These are phyloP conservation scores for Poecile atricapillus DNA, from an alignment of 2,113 vertebrate species.

Conservation along the genomic window DNA sequence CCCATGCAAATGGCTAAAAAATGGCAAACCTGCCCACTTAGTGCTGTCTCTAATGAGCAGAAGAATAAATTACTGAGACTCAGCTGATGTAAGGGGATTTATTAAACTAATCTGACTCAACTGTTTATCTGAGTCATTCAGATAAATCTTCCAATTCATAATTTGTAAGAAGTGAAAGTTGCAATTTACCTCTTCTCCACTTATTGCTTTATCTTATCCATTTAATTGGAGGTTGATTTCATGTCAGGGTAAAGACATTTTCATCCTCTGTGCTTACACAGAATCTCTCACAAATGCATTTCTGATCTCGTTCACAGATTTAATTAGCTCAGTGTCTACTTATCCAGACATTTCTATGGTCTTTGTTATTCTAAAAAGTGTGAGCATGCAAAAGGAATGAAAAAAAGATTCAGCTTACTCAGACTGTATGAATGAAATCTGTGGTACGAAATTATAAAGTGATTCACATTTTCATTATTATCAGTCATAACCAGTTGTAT, in stretches of 20 bases:
- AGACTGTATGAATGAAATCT: background rate
- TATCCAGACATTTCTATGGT: background rate
- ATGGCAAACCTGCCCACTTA: background rate
- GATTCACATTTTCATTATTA: slow-evolving; percentile 3
- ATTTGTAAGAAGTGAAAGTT: background rate
- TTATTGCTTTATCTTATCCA: background rate
- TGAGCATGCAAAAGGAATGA: background rate
- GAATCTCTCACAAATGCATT: background rate
- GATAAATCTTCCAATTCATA: background rate
- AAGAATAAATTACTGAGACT: background rate
- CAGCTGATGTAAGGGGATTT: background rate
- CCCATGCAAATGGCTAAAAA: background rate
- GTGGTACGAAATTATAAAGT: background rate
- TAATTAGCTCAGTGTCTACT: background rate
- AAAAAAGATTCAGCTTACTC: background rate
- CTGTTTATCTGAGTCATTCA: background rate
- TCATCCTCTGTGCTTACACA: background rate
- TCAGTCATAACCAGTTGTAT: background rate
- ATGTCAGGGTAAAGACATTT: background rate
- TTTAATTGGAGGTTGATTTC: slow-evolving; percentile 5
- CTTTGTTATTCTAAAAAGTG: background rate
- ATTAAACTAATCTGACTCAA: background rate
- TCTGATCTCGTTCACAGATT: background rate
- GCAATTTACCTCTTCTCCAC: background rate
- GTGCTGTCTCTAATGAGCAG: background rate